Percentiles rank a stretch among this genome's conserved stretches.
phyloP scores from a whole-genome alignment of 2,888 invertebrate species.

The Meteorus colon region DNA sequence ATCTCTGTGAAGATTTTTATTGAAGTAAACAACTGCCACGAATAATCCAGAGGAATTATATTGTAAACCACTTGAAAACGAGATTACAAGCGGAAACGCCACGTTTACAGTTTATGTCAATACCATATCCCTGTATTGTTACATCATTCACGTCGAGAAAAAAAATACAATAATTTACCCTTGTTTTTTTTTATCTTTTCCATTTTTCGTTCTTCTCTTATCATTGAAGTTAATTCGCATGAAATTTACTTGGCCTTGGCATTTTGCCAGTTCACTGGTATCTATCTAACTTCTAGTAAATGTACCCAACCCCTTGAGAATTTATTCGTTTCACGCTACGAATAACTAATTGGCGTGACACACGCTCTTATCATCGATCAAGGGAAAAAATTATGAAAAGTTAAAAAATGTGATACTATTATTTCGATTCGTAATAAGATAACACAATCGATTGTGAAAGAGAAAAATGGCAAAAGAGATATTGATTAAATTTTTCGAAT shows the following conservation, averaged over 20 bases:
- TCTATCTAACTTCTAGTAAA: not conserved
- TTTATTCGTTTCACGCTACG: not conserved
- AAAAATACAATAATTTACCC: conserved; percentile 9
- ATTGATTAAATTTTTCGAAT: not conserved
- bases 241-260: conserved; percentile 30
- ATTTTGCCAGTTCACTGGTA: not conserved
- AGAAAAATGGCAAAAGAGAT: not conserved
- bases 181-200: conserved; percentile 22
- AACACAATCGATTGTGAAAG: not conserved
- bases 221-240: conserved; percentile 45
- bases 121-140: conserved; percentile 32
- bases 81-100: conserved; percentile 44
- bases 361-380: not conserved
- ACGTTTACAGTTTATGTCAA: conserved; percentile 58
- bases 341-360: not conserved
- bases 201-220: conserved; percentile 23
- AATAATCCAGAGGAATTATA: not conserved
- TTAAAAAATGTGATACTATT: not conserved
- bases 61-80: not conserved
- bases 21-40: not conserved
- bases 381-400: not conserved
- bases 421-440: not conserved
- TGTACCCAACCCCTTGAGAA: not conserved
- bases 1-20: conserved; percentile 18
- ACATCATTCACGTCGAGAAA: not conserved